phyloP scores from a whole-genome alignment of 2,113 vertebrate species.

The Lipophrys pholis region DNA sequence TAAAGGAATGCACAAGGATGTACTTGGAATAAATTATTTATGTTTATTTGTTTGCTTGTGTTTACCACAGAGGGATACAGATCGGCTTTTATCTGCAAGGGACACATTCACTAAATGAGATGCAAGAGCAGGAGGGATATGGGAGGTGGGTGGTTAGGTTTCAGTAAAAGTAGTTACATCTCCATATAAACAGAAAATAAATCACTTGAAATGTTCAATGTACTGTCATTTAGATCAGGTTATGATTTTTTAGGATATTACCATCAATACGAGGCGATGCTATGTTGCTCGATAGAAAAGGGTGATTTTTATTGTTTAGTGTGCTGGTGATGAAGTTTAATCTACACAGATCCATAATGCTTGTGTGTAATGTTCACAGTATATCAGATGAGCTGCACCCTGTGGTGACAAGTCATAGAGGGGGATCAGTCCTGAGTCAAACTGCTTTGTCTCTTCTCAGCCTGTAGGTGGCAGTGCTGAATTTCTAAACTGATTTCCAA shows the following conservation, averaged over 20 bases:
- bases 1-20: constrained; percentile 40
- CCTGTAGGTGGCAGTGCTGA: constrained; percentile 67
- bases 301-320: not conserved
- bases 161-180: no score
- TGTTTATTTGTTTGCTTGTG: constrained; percentile 31
- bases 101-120: constrained; percentile 7
- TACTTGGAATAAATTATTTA: constrained; percentile 72
- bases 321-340: not conserved
- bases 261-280: no score
- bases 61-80: constrained; percentile 2
- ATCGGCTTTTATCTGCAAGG: not conserved
- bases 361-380: not conserved
- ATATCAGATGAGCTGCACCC: not conserved
- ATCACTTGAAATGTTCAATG: no score
- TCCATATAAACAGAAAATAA: no score
- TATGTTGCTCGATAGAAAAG: no score
- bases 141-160: not conserved
- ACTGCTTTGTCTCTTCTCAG: constrained; percentile 5
- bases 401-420: not conserved
- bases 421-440: not conserved
- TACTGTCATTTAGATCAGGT: no score
- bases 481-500: not conserved
- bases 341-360: not conserved
- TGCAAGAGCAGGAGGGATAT: not conserved
- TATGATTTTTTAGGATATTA: no score